Evolutionary conservation across 2,797 vertebrate species (phyloP), one percentile per base, ranked within the genome.

Genomic region (Podarcis lilfordi): DNA sequence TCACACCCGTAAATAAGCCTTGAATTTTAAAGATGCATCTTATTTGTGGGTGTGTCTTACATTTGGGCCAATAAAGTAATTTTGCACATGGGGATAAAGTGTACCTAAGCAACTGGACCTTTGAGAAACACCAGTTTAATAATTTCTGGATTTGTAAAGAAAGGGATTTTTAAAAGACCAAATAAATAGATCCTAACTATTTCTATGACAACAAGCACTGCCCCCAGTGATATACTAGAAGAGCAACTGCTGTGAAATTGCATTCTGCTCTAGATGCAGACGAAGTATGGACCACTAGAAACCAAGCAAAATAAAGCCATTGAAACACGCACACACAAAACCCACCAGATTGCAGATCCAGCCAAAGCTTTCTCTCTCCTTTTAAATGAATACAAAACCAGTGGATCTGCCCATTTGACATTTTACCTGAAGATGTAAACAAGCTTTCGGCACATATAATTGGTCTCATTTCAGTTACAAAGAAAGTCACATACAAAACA

Each of bases 381-480:
- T 29, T 55, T 25, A 40, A 79, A 37, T 75, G 4, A 68, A 43
- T 11, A 84, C 37, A 85, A 80, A 80, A 55, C 59, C 77, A 75
- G 40, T 19, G 43, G 32, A 68, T 19, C 79, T 90, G 87, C 80
- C 87, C 40, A 87, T 85, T 86, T 0, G 93, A 85, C 89, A 77
- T 77, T 92, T 86, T 86, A 89, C 86, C 94, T 86, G 74, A 92
- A 89, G 86, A 92, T 74, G 82, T 93, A 87, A 84, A 94, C 85
- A 92, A 95, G 86, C 92, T 97, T 96, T 97, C 96, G 96, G 92
- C 95, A 97, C 95, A 92, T 96, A 71, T 96, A 96, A 97, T 96
- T 96, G 95, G 88, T 55, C 94, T 50, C 64, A 85, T 90, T 91
- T 94, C 85, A 69, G 82, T 95, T 92, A 92, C 91, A 93, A 95